Base-by-base conservation (phyloP, 2,113 vertebrate genomes). In the Scomber scombrus region DNA sequence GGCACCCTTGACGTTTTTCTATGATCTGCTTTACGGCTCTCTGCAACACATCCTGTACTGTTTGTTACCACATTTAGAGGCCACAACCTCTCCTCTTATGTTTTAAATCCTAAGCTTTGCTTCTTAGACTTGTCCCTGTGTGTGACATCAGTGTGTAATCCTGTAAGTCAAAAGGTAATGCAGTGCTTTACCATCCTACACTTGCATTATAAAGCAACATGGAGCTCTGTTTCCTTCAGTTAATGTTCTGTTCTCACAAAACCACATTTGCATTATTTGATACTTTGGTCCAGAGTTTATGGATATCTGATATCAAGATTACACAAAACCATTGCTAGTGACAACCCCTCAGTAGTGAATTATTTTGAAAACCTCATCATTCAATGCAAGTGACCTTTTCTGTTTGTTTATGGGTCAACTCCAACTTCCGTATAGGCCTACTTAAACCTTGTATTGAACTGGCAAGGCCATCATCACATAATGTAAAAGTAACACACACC, bases 101-200 rank as follows among this genome's bases (percentile, higher is more conserved):
- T 71, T 77, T 58, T 87, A 91, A 94, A 69, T 73, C 90, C 80
- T 89, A 91, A 92, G 85, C 91, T 90, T 71, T 70, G 58, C 78
- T 43, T 78, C 80, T 93, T 90, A 92, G 85, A 86, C 86, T 76
- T 88, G 91, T 88, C 85, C 81, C 77, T 79, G 78, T 85, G 88
- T 81, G 74, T 67, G 80, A 82, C 90, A 84, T 78, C 82, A 85
- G 50, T 65, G 80, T 66, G 80, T 94, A 95, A 95, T 93, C 94
- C 91, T 72, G 40, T 88, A 85, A 90, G 83, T 85, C 85, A 78
- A 89, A 90, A 91, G 73, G 77, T 85, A 67, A 76, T 18, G 54
- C 29, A 77, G 68, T 50, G 66, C 57, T 81, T 55, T 79, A 85
- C 64, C 68, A 64, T 72, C 63, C 63, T 84, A 72, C 50, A 49